phyloP scores from a whole-genome alignment of 2,113 vertebrate species.

The Eubucco bourcierii region DNA sequence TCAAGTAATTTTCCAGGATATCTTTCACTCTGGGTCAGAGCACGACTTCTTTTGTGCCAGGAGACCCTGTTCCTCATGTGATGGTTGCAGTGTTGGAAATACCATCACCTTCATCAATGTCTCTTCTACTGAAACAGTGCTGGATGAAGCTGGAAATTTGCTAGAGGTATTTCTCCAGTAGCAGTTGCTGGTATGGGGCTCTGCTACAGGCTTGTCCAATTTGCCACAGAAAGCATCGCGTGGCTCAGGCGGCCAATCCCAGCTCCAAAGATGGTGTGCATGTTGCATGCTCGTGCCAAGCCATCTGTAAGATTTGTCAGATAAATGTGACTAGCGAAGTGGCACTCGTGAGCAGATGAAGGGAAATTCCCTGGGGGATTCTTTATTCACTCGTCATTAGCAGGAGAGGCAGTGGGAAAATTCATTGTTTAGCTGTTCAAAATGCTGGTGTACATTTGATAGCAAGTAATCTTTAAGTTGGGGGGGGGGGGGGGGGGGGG shows the following conservation, averaged over 20 bases:
- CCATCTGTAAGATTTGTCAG: constrained; percentile 71
- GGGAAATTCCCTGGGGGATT: constrained; percentile 67
- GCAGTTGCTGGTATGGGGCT: neutral
- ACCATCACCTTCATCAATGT: neutral
- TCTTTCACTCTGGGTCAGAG: constrained; percentile 42
- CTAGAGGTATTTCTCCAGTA: neutral
- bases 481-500: neutral
- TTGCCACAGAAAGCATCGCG: neutral
- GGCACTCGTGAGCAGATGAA: constrained; percentile 70
- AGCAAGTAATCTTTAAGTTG: neutral
- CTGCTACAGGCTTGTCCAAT: neutral
- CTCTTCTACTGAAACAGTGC: neutral
- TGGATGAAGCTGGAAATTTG: neutral
- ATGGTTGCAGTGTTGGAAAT: neutral
- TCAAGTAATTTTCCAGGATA: constrained; percentile 20
- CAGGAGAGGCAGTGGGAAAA: constrained; percentile 56
- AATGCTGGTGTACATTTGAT: neutral
- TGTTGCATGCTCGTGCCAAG: constrained; percentile 57
- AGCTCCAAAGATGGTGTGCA: constrained; percentile 64
- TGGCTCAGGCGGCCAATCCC: constrained; percentile 44
- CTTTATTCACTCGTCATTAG: constrained; percentile 58
- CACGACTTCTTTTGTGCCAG: neutral
- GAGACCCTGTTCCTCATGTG: neutral
- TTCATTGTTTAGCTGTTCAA: constrained; percentile 42
- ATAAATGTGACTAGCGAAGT: constrained; percentile 70